Evolutionary conservation across 2,797 vertebrate genomes (phyloP), one percentile per base, ranked within the genome.

Genomic region (Hephaestus fuliginosus): DNA sequence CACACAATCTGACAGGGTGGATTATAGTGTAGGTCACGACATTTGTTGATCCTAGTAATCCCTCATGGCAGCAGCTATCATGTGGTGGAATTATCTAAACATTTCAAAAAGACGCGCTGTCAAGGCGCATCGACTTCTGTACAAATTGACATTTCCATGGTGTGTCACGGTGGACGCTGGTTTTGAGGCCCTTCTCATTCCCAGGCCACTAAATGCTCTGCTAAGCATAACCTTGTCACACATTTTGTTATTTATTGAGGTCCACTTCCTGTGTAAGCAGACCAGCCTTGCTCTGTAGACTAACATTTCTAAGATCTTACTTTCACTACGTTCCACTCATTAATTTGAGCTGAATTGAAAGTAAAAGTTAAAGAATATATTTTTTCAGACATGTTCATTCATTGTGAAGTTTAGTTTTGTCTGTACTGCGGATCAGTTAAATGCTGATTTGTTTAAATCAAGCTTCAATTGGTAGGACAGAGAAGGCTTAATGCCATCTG

Each of bases 1-100:
- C 79, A 79, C 74, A 76, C 68, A 62, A 56, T 78, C 74, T 81
- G 79, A 88, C 86, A 77, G 70, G 17, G 57, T 74, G 80, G 82
- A 87, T 93, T 91, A 87, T 56, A 89, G 85, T 41, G 62, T 82
- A 43, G 76, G 72, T 83, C 79, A 49, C 25, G 20, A 68, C 86
- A 68, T 53, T 72, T 83, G 85, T 89, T 82, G 86, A 89, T 87
- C 36, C 48, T 70, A 43, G 82, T 86, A 80, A 89, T 86, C 78
- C 80, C 65, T 82, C 53, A 28, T 72, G 76, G 74, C 86, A 75
- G 72, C 68, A 81, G 74, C 75, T 88, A 65, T 81, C 78, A 71
- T 83, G 84, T 55, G 90, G 82, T 87, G 78, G 61, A 84, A 74
- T 82, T 83, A 86, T 89, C 69, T 71, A 74, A 93, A 84, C 86